A percentile compares a stretch with the other conserved stretches of the same genome.
Evolutionary conservation across 1,140 invertebrate genomes (phyloP).

Genomic region (Drosophila melanica): DNA sequence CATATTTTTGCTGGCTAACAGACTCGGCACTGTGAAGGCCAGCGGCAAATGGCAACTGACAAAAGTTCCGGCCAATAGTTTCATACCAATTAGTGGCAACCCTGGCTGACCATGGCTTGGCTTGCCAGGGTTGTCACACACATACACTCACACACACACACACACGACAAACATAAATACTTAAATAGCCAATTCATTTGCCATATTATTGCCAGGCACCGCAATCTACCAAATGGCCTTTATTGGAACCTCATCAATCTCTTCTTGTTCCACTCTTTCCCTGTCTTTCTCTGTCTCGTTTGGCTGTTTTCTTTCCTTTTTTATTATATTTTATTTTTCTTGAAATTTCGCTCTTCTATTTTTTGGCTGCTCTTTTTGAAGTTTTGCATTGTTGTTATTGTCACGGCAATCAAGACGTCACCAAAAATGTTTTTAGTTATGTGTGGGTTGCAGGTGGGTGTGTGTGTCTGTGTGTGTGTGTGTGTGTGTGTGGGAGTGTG

Average conservation of each 20-base stretch:
- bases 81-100: slow-evolving; percentile 39
- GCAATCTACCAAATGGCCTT: slow-evolving; percentile 51
- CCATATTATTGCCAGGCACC: slow-evolving; percentile 64
- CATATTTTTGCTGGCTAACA: slow-evolving; percentile 31
- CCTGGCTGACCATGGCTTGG: not conserved
- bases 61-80: slow-evolving; percentile 49
- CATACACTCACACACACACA: slow-evolving; percentile 4
- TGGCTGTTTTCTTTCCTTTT: not conserved
- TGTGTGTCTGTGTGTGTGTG: too few species aligned
- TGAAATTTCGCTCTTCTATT: not conserved
- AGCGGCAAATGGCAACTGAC: slow-evolving; percentile 28
- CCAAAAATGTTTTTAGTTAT: not conserved
- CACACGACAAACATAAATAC: slow-evolving; percentile 2
- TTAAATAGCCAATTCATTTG: slow-evolving; percentile 67
- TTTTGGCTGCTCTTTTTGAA: slow-evolving; percentile 1
- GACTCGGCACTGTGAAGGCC: slow-evolving; percentile 44
- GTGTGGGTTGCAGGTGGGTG: too few species aligned
- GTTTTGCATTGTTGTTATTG: slow-evolving; percentile 14
- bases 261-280: not conserved
- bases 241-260: slow-evolving; percentile 59
- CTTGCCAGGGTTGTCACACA: slow-evolving; percentile 10
- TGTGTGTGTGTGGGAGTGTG: too few species aligned
- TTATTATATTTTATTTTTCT: slow-evolving; percentile 8
- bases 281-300: not conserved
- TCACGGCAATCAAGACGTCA: not conserved